A percentile compares a stretch with the other conserved stretches of the same genome.
These are phyloP conservation scores for Chlorocebus sabaeus DNA, from an alignment of 2,113 vertebrate genomes.

Conservation along the genomic window DNA sequence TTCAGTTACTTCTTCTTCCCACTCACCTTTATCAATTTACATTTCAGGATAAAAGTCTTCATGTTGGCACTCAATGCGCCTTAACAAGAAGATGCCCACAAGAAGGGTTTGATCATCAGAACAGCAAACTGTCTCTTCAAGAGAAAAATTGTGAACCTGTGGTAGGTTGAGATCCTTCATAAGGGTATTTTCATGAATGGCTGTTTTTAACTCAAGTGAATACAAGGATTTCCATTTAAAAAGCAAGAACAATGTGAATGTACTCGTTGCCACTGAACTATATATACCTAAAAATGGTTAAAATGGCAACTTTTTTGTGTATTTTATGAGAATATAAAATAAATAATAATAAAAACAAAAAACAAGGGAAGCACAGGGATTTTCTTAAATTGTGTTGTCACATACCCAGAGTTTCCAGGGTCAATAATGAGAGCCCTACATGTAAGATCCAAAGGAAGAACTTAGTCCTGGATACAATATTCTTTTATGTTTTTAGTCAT, in stretches of 20 bases:
- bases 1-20: not conserved
- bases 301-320: slow-evolving; percentile 3
- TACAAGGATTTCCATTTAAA: not conserved
- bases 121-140: slow-evolving; percentile 86
- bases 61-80: not conserved
- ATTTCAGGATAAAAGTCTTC: slow-evolving; percentile 78
- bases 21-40: slow-evolving; percentile 22
- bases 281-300: not conserved
- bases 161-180: slow-evolving; percentile 82
- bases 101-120: slow-evolving; percentile 78
- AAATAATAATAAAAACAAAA: not conserved
- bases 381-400: not conserved
- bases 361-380: not conserved
- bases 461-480: not conserved
- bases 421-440: not conserved
- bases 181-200: not conserved
- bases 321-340: slow-evolving; percentile 38
- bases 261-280: not conserved
- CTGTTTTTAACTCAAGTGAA: slow-evolving; percentile 14
- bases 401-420: not conserved
- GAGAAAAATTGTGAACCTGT: slow-evolving; percentile 82
- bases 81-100: slow-evolving; percentile 58
- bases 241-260: not conserved
- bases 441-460: not conserved
- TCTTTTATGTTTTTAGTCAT: not conserved